Conservation (phyloP, 2,888 invertebrate species). For the Patella ulyssiponensis region DNA sequence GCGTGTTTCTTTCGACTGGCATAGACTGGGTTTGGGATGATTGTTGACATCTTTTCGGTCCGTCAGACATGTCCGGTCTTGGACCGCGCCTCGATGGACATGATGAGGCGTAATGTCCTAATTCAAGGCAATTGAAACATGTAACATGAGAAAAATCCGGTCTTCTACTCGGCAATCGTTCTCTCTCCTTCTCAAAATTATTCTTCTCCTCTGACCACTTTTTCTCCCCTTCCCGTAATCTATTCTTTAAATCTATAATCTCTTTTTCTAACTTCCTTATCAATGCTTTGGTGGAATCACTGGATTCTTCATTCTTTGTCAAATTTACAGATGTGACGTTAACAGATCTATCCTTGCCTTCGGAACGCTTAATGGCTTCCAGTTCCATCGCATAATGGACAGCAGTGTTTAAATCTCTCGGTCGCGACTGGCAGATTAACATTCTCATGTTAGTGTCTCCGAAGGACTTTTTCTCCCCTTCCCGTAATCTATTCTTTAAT, state of each 20-base stretch:
- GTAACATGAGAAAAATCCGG: neutral
- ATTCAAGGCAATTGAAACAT: neutral
- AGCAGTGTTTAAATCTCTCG: neutral
- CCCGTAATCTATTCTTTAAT: neutral
- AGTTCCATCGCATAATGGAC: neutral
- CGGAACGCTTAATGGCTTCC: neutral
- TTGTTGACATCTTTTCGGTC: no score
- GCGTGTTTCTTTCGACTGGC: no score
- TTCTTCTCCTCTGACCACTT: neutral
- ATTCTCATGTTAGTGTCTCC: neutral
- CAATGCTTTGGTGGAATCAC: neutral
- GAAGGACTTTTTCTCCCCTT: neutral
- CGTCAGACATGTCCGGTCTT: no score
- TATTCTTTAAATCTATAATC: neutral
- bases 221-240: neutral
- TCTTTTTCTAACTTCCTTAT: neutral
- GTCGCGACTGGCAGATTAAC: neutral
- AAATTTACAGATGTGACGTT: neutral
- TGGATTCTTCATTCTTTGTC: neutral
- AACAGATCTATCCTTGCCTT: neutral
- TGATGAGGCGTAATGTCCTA: neutral
- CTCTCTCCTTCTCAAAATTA: neutral
- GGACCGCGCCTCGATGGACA: neutral
- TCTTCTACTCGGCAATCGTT: neutral
- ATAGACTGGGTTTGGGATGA: no score